Evolutionary conservation across 1,140 invertebrate species (phyloP).

Genomic region (Streblospio benedicti): DNA sequence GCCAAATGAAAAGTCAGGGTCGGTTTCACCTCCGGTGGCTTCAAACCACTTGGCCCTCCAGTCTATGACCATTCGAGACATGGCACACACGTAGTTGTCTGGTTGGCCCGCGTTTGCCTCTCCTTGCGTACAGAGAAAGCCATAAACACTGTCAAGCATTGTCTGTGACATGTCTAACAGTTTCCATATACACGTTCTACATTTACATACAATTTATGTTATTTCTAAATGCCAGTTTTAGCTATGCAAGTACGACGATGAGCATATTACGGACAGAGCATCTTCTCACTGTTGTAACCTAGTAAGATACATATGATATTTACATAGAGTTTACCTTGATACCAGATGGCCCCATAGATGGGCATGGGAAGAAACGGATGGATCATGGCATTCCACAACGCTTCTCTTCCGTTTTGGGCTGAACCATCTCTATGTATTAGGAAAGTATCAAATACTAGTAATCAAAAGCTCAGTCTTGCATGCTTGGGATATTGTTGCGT

Average conservation of each 20-base stretch:
- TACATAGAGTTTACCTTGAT: conserved; percentile 30
- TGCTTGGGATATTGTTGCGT: too few species aligned
- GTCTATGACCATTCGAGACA: not conserved
- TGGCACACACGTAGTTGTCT: not conserved
- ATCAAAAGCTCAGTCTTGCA: too few species aligned
- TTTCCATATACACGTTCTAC: not conserved
- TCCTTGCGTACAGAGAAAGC: too few species aligned
- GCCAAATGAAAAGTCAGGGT: conserved; percentile 1
- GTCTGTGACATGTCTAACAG: not conserved
- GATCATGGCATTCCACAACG: conserved; percentile 37
- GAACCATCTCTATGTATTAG: too few species aligned
- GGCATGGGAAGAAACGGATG: conserved; percentile 32
- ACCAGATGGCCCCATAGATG: conserved; percentile 37
- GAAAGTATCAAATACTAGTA: too few species aligned
- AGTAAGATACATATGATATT: not conserved
- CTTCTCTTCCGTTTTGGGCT: not conserved
- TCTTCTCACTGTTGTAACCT: too few species aligned
- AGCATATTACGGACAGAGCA: too few species aligned
- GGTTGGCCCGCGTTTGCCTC: not conserved
- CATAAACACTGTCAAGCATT: too few species aligned
- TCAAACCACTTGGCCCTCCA: conserved; percentile 8
- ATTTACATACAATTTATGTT: too few species aligned
- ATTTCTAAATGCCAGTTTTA: too few species aligned
- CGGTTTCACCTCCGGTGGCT: not conserved
- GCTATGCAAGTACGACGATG: too few species aligned